Evolutionary conservation across 2,113 vertebrate genomes (phyloP).

Genomic region (Solea senegalensis): DNA sequence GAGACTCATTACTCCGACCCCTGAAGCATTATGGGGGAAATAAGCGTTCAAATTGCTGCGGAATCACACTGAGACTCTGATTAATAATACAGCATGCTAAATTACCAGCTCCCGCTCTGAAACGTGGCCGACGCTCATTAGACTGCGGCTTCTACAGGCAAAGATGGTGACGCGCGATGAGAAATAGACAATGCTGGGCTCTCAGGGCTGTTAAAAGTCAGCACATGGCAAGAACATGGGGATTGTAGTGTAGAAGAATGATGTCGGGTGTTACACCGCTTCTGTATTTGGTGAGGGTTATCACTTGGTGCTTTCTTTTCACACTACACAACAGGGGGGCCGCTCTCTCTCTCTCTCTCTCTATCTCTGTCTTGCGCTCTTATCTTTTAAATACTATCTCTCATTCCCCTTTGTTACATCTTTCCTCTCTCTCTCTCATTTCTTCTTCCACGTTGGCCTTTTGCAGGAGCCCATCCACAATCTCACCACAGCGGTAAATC

Average conservation of each 20-base stretch:
- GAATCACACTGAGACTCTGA: slow-evolving; percentile 73
- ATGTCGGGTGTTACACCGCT: background rate
- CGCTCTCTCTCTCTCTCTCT: background rate
- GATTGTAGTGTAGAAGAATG: background rate
- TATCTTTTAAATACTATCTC: slow-evolving; percentile 1
- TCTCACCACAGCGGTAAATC: slow-evolving; percentile 57
- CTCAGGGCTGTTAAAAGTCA: slow-evolving; percentile 21
- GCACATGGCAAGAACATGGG: slow-evolving; percentile 6
- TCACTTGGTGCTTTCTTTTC: slow-evolving; percentile 4
- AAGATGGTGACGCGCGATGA: slow-evolving; percentile 42
- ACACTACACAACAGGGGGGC: background rate
- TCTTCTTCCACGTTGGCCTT: slow-evolving; percentile 36
- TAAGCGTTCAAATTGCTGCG: slow-evolving; percentile 72
- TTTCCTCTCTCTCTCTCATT: slow-evolving; percentile 20
- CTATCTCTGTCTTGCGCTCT: background rate
- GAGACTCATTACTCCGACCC: slow-evolving; percentile 68
- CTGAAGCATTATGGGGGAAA: slow-evolving; percentile 65
- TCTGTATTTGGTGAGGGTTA: slow-evolving; percentile 10
- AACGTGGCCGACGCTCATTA: slow-evolving; percentile 55
- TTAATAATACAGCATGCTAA: slow-evolving; percentile 74
- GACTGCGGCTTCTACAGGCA: slow-evolving; percentile 42
- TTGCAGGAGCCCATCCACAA: slow-evolving; percentile 31
- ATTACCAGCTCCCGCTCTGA: slow-evolving; percentile 54
- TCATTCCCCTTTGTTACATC: slow-evolving; percentile 3
- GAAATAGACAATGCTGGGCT: slow-evolving; percentile 21